Base-by-base conservation (phyloP, 1,140 invertebrate genomes). In the Rhagoletis zephyria region DNA sequence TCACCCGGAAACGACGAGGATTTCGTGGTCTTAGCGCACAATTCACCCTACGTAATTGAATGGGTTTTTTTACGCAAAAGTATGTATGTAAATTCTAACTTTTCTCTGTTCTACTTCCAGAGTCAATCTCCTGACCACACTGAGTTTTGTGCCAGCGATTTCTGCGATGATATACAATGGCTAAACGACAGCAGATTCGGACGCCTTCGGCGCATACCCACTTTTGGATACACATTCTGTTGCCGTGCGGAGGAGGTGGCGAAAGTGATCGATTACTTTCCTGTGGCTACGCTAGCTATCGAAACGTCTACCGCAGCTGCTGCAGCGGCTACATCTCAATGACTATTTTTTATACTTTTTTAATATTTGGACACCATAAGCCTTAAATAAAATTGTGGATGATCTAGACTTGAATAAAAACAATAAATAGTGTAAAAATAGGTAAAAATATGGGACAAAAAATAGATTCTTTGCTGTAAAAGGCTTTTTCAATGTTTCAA, bases 241-340 rank as follows among this genome's bases (percentile, higher is more conserved):
- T 86, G 85, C 63, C 85, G 12, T 9, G 30, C 60, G 19, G 85
- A 61, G 4, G 85, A 86, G 16, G 85, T 86, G 19, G 85, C 85
- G 9, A 42, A 61, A 7, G 16, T 63, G 6, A 61, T 86, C 42
- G 59, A 86, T 6, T 14, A 61, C 4, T 86, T 61, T 19, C 48
- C 48, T 6, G 1, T 74, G 14, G 10, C 67, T 6, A 74, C 40
- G 10, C 5, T 10, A 40, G 16, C 2, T 12, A 16, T 74, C 12
- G 14, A 45, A 48, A 48, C 70, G 48, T 48, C 12, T 12, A 48
- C 45, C 14, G 40, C 45, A 14, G 16, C 64, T 67, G 64, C 30
- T 30, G 19, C 40, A 40, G 19, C n/a, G 2, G 7, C 4, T 10
- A 67, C 10, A 67, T 2, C 6, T 12, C 64, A 67, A 67, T 30